Conservation (phyloP, 2,113 vertebrate species). For the Caloenas nicobarica region DNA sequence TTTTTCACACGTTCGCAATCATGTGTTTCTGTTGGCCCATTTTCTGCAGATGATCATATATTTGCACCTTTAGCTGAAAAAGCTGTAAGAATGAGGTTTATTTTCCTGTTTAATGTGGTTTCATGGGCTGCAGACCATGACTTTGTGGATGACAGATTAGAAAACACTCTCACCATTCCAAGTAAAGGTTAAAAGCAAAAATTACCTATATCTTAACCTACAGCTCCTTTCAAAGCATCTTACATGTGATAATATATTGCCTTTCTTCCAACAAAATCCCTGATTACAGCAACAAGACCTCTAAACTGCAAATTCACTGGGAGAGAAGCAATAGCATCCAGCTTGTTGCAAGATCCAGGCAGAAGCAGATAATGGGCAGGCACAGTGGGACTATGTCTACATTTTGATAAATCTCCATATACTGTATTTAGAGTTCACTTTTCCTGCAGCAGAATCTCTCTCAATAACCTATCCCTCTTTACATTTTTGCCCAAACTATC, state of each 20-base stretch:
- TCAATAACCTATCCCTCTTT: not conserved
- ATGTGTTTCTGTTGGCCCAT: not conserved
- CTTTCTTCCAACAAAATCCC: not conserved
- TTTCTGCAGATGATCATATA: not conserved
- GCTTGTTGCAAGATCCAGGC: not conserved
- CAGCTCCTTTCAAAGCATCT: not conserved
- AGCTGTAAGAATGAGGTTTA: not conserved
- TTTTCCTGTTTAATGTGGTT: conserved; percentile 4
- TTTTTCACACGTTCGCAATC: not conserved
- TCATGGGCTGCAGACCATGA: not conserved
- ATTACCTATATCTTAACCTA: not conserved
- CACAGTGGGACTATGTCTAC: not conserved
- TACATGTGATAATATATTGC: not conserved
- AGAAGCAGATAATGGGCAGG: not conserved
- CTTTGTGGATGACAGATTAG: not conserved
- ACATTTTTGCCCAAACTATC: not conserved
- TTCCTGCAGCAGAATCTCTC: not conserved
- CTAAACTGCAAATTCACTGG: not conserved
- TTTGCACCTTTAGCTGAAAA: not conserved
- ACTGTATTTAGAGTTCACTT: conserved; percentile 12
- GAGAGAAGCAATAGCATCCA: not conserved
- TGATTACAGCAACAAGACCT: not conserved
- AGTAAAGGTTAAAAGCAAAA: not conserved
- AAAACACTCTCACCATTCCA: not conserved
- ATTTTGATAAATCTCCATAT: conserved; percentile 18